These are phyloP conservation scores for Caenorhabditis virilis DNA, from an alignment of 2,888 invertebrate genomes.

Conservation along the genomic window DNA sequence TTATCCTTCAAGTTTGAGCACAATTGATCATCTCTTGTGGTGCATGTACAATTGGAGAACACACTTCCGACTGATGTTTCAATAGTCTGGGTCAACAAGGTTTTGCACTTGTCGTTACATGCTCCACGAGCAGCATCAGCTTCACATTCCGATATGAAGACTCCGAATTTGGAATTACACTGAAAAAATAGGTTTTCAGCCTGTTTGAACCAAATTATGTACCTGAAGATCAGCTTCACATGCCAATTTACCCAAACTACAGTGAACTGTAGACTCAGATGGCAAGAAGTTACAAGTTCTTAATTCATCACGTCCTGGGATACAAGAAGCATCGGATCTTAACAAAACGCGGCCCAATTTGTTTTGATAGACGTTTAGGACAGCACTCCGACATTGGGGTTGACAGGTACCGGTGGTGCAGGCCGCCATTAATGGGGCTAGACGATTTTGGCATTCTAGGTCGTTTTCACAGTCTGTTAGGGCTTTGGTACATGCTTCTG, in stretches of 20 bases:
- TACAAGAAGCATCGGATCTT: slow-evolving; percentile 63
- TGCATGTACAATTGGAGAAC: slow-evolving; percentile 64
- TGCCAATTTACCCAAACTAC: slow-evolving; percentile 64
- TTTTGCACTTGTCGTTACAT: slow-evolving; percentile 59
- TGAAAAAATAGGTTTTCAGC: slow-evolving; percentile 18
- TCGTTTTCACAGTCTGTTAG: slow-evolving; percentile 64
- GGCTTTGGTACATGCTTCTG: slow-evolving; percentile 57
- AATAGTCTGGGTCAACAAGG: slow-evolving; percentile 34
- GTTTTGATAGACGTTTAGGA: slow-evolving; percentile 67
- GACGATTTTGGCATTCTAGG: slow-evolving; percentile 65
- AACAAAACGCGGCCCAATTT: slow-evolving; percentile 53
- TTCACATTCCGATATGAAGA: slow-evolving; percentile 67
- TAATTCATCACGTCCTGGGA: slow-evolving; percentile 64
- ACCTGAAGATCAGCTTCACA: slow-evolving; percentile 66
- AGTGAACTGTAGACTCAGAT: slow-evolving; percentile 59
- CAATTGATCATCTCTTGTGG: slow-evolving; percentile 64
- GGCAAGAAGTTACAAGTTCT: slow-evolving; percentile 65
- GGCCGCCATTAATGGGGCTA: slow-evolving; percentile 66
- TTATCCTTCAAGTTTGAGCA: slow-evolving; percentile 60
- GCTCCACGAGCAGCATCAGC: slow-evolving; percentile 58
- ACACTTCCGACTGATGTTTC: slow-evolving; percentile 38
- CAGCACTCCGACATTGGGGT: slow-evolving; percentile 65
- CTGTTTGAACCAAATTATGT: background rate
- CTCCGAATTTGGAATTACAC: slow-evolving; percentile 67
- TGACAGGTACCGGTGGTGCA: slow-evolving; percentile 67